Conservation (phyloP, 2,888 invertebrate species). For the Phaedon cochleariae region DNA sequence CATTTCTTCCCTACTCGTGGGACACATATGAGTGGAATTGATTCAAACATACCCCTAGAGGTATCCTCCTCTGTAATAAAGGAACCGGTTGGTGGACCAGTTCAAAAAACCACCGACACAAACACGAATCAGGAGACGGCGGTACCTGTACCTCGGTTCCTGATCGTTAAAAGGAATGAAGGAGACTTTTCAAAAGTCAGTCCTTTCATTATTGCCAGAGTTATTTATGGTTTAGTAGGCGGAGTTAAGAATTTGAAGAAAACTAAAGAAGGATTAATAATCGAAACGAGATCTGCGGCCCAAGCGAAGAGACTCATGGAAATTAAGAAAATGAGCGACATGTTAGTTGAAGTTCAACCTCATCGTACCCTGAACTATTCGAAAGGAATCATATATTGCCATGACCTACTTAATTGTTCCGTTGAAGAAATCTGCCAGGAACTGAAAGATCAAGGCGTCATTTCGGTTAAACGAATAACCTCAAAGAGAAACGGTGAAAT, state of each 20-base stretch:
- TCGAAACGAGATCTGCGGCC: neutral
- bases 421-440: slow-evolving; percentile 8
- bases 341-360: no score
- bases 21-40: neutral
- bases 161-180: no score
- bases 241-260: neutral
- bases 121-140: no score
- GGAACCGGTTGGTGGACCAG: no score
- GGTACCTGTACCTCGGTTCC: no score
- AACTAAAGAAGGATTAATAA: neutral
- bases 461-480: neutral
- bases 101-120: no score
- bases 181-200: neutral
- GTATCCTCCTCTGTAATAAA: no score
- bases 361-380: neutral
- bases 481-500: no score
- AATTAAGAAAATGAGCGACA: neutral
- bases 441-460: slow-evolving; percentile 10
- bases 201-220: neutral
- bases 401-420: neutral
- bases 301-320: neutral
- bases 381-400: neutral
- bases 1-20: slow-evolving; percentile 7
- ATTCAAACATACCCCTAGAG: no score
- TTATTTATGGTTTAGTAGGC: neutral